Conservation (phyloP, 2,888 invertebrate species). For the Hypena proboscidalis region DNA sequence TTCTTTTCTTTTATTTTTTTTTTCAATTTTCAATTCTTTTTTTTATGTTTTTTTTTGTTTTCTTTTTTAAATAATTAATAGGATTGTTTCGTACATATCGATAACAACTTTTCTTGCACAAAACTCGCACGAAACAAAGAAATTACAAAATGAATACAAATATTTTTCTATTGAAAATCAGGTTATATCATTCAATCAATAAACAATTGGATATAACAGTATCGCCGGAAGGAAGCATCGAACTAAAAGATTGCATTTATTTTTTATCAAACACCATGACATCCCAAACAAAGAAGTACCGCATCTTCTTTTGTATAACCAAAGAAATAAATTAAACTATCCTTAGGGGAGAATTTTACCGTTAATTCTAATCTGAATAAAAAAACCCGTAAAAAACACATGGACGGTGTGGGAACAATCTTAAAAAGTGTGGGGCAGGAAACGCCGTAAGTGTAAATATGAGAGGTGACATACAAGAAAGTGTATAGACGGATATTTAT, state of each 20-base stretch:
- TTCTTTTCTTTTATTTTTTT: no score
- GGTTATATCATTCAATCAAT: constrained; percentile 28
- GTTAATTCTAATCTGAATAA: constrained; percentile 77
- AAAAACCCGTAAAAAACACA: constrained; percentile 66
- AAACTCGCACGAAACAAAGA: not conserved
- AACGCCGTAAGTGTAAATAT: constrained; percentile 77
- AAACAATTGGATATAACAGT: constrained; percentile 18
- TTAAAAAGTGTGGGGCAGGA: constrained; percentile 75
- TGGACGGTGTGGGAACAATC: constrained; percentile 77
- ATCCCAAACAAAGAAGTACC: constrained; percentile 72
- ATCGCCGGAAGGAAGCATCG: constrained; percentile 13
- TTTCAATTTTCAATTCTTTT: no score
- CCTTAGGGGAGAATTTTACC: constrained; percentile 82
- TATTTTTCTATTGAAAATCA: constrained; percentile 16
- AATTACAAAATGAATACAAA: constrained; percentile 6
- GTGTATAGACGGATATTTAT: constrained; percentile 74
- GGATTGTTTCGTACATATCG: no score
- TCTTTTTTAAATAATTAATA: no score
- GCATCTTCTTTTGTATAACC: constrained; percentile 73
- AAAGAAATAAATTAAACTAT: constrained; percentile 83
- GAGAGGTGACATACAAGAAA: constrained; percentile 68
- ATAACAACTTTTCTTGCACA: no score
- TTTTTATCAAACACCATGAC: constrained; percentile 54
- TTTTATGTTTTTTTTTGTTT: no score
- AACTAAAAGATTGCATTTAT: constrained; percentile 40